phyloP scores from a whole-genome alignment of 2,797 vertebrate species.

The Pangasius mekongensis region DNA sequence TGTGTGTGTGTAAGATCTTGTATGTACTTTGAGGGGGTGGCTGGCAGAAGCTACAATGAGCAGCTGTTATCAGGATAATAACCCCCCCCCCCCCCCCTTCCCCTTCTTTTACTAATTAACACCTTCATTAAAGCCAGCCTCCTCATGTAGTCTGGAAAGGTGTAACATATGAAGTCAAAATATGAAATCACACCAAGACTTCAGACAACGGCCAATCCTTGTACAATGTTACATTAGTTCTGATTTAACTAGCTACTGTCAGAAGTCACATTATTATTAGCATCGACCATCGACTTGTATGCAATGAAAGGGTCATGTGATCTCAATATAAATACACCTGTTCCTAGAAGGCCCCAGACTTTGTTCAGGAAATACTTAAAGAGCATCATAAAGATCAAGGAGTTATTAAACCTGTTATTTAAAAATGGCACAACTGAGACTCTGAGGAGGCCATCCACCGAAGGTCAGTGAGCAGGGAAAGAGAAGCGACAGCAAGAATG shows the following conservation, averaged over 20 bases:
- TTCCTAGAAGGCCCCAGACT: no score
- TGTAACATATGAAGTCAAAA: constrained; percentile 57
- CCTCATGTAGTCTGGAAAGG: constrained; percentile 60
- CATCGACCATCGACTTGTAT: not conserved
- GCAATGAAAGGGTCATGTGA: not conserved
- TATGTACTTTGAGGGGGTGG: constrained; percentile 54
- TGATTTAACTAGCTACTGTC: not conserved
- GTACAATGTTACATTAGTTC: no score
- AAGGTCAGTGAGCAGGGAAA: not conserved
- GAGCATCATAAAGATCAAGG: not conserved
- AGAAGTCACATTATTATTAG: not conserved
- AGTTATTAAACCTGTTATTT: not conserved
- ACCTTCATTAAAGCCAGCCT: constrained; percentile 73
- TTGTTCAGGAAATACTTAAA: not conserved
- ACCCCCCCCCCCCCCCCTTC: constrained; percentile 54
- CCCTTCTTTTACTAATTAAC: constrained; percentile 72
- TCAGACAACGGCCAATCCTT: not conserved
- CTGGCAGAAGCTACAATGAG: constrained; percentile 66
- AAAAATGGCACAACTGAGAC: not conserved
- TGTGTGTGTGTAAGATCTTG: constrained; percentile 14
- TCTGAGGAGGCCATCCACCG: not conserved
- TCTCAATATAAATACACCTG: not conserved
- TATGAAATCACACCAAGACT: constrained; percentile 38
- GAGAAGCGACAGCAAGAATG: not conserved
- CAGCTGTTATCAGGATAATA: constrained; percentile 76